Percentiles rank a stretch among this genome's conserved stretches.
phyloP scores from a whole-genome alignment of 2,888 invertebrate species.

The Platynereis dumerilii region DNA sequence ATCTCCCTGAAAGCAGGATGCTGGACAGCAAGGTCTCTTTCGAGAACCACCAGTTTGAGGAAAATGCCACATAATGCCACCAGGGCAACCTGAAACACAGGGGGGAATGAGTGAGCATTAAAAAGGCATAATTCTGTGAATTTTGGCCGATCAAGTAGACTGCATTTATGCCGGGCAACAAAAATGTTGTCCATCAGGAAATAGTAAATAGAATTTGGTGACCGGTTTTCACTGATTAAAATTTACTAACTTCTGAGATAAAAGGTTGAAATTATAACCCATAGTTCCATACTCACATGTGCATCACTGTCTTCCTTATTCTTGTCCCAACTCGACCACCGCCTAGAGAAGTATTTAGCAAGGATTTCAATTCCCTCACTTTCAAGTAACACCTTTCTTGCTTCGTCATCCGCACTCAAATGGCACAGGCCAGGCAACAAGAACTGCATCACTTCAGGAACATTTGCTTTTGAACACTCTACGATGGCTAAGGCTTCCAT shows the following conservation, averaged over 20 bases:
- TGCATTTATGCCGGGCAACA: too few relatives aligned
- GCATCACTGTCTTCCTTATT: background rate
- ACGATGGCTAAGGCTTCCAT: too few relatives aligned
- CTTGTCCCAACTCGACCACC: background rate
- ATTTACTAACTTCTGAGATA: background rate
- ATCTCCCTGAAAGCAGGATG: slow-evolving; percentile 79
- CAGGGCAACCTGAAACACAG: slow-evolving; percentile 70
- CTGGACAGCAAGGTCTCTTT: slow-evolving; percentile 81
- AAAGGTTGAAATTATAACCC: too few relatives aligned
- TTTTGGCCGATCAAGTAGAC: background rate
- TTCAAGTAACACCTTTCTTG: slow-evolving; percentile 73
- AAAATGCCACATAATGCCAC: slow-evolving; percentile 88
- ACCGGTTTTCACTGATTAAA: too few relatives aligned
- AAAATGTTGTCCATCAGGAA: too few relatives aligned
- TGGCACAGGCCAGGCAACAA: slow-evolving; percentile 90
- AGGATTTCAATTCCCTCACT: background rate
- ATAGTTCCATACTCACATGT: background rate
- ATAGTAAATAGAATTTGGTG: too few relatives aligned
- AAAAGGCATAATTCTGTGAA: background rate
- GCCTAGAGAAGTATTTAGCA: background rate
- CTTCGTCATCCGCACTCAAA: slow-evolving; percentile 87
- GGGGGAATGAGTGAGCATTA: background rate
- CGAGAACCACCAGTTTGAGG: slow-evolving; percentile 89
- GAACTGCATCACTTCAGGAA: slow-evolving; percentile 77
- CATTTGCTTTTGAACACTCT: too few relatives aligned